Percentiles rank a stretch among this genome's conserved stretches.
These are phyloP conservation scores for Mythimna albipuncta DNA, from an alignment of 2,888 invertebrate species.

Conservation along the genomic window DNA sequence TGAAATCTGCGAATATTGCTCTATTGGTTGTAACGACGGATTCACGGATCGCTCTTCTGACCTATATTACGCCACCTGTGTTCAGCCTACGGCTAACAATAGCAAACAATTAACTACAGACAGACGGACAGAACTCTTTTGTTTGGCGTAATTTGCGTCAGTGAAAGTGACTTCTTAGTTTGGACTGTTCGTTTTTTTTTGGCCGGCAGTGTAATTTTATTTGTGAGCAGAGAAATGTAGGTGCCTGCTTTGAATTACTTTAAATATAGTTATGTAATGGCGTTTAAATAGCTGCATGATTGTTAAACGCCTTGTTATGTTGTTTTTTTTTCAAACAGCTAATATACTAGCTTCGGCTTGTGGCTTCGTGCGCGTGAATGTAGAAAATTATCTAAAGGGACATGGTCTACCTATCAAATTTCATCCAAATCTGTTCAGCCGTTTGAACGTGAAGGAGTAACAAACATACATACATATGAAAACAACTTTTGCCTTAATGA, in stretches of 20 bases:
- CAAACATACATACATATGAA: no score
- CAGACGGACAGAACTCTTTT: slow-evolving; percentile 53
- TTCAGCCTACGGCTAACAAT: slow-evolving; percentile 52
- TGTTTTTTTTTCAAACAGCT: slow-evolving; percentile 2
- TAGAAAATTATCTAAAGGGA: no score
- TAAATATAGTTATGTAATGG: slow-evolving; percentile 43
- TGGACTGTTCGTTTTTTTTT: slow-evolving; percentile 38
- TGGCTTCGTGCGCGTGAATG: no score
- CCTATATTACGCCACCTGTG: slow-evolving; percentile 56
- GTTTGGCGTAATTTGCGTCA: slow-evolving; percentile 56
- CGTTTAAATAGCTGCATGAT: slow-evolving; percentile 26
- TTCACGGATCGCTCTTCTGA: slow-evolving; percentile 28
- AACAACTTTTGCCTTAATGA: no score
- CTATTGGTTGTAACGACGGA: slow-evolving; percentile 13
- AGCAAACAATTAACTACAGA: slow-evolving; percentile 38
- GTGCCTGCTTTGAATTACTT: slow-evolving; percentile 52
- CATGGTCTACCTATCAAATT: no score
- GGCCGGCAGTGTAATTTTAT: slow-evolving; percentile 45
- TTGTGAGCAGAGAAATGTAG: slow-evolving; percentile 34
- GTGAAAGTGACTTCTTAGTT: slow-evolving; percentile 61
- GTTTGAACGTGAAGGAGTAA: no score
- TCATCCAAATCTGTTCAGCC: no score
- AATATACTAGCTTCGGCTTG: background rate
- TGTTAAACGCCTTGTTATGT: slow-evolving; percentile 21
- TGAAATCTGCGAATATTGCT: slow-evolving; percentile 33